Conservation (phyloP, 2,888 invertebrate species). For the Troides aeacus region DNA sequence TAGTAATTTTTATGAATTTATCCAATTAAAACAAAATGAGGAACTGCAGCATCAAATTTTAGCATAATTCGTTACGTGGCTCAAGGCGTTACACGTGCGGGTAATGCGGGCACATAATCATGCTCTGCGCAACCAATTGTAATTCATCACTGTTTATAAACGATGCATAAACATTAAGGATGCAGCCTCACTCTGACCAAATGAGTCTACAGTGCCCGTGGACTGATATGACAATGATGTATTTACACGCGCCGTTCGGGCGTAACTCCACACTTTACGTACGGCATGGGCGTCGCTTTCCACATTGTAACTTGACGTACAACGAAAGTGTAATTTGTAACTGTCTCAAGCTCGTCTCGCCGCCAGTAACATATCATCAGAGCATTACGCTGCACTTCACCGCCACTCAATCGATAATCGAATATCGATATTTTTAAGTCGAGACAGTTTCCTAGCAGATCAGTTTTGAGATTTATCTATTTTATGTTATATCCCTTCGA, state of each 20-base stretch:
- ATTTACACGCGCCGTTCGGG: slow-evolving; percentile 34
- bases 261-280: slow-evolving; percentile 30
- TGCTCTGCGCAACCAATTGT: slow-evolving; percentile 20
- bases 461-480: neutral
- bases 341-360: slow-evolving; percentile 34
- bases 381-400: slow-evolving; percentile 13
- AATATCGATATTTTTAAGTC: slow-evolving; percentile 1
- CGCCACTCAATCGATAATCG: slow-evolving; percentile 21
- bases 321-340: slow-evolving; percentile 37
- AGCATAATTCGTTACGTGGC: slow-evolving; percentile 13
- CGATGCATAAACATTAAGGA: slow-evolving; percentile 36
- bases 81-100: slow-evolving; percentile 10
- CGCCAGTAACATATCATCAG: slow-evolving; percentile 21
- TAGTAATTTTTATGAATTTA: neutral
- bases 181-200: slow-evolving; percentile 38
- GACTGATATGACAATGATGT: slow-evolving; percentile 58
- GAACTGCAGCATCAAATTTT: neutral
- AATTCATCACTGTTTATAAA: slow-evolving; percentile 34
- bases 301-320: slow-evolving; percentile 47
- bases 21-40: neutral
- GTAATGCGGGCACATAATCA: slow-evolving; percentile 12
- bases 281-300: slow-evolving; percentile 46
- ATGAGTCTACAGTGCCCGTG: slow-evolving; percentile 45
- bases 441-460: neutral
- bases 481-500: neutral